phyloP scores from a whole-genome alignment of 2,113 vertebrate genomes.

The Trichechus manatus region DNA sequence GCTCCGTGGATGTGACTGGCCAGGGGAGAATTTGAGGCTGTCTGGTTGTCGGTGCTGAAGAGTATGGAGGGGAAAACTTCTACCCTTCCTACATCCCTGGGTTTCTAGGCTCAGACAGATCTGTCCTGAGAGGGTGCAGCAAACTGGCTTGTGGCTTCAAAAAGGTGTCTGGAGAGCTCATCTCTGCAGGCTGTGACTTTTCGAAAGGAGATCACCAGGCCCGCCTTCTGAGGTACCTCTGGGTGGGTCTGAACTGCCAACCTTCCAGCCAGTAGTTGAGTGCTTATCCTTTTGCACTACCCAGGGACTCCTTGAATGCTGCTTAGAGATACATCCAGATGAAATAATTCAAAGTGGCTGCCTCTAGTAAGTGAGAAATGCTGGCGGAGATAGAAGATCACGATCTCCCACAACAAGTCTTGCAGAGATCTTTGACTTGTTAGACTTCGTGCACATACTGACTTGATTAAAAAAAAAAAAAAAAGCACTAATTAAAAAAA shows the following conservation, averaged over 20 bases:
- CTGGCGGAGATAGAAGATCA: too few species aligned
- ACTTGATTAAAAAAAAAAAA: neutral
- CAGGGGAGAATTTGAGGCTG: neutral
- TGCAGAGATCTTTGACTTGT: neutral
- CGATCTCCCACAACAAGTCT: neutral
- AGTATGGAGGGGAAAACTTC: too few species aligned
- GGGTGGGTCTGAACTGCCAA: too few species aligned
- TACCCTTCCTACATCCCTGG: neutral
- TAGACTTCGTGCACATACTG: neutral
- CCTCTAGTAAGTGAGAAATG: neutral
- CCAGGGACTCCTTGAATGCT: neutral
- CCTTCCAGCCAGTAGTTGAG: too few species aligned
- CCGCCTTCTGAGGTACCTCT: too few species aligned
- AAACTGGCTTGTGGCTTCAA: neutral
- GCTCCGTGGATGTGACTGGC: neutral
- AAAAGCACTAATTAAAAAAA: neutral
- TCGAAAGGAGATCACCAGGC: too few species aligned
- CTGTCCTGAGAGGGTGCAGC: neutral
- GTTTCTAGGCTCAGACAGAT: neutral
- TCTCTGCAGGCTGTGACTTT: neutral
- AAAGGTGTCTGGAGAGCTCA: fast-evolving
- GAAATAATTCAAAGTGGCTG: neutral
- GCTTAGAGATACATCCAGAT: neutral
- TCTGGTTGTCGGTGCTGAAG: neutral
- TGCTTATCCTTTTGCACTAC: too few species aligned